Base-by-base conservation (phyloP, 2,113 vertebrate species). In the Strigops habroptila region DNA sequence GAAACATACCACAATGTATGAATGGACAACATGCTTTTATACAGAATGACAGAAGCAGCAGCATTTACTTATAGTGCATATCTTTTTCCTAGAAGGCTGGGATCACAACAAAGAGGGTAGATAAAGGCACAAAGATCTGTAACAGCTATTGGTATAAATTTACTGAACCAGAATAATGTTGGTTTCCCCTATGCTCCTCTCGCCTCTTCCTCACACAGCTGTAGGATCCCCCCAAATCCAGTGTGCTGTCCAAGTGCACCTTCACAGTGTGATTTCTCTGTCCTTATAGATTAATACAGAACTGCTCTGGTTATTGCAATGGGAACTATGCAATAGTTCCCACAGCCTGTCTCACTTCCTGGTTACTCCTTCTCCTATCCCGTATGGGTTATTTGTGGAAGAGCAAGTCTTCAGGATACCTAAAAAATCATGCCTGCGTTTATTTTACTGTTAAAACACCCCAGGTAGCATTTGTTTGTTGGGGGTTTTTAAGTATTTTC, bases 391-490 rank as follows among this genome's bases (percentile, higher is more conserved):
- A 6, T 75, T 37, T 39, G n/a, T 16, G 21, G 70, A 51, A 51
- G 18, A 48, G 14, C 15, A 81, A 48, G 1, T 22, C 27, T 39
- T 74, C 18, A 59, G 28, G 14, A 30, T 27, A 41, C 6, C 21
- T 3, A 3, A 30, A 81, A 70, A 63, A 35, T 21, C 33, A 8
- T 0, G 1, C 15, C 24, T 10, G 4, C 1, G 0, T 53, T 86
- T 3, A 44, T 73, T 81, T 81, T 19, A 7, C 6, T 60, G 6
- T 43, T 60, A 31, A 81, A 87, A 81, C 39, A n/a, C 14, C n/a
- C 17, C 63, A 41, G 3, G 39, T 31, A 59, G 31, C 10, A 33
- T 71, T 60, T 65, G 44, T 60, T 22, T 12, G 14, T 68, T 21
- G n/a, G 12, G 44, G 24, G 8, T 9, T 33, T 39, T 49, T 75